These are phyloP conservation scores for Acanthaster planci DNA, from an alignment of 35 echinoderm and acorn worm species.

Conservation along the genomic window DNA sequence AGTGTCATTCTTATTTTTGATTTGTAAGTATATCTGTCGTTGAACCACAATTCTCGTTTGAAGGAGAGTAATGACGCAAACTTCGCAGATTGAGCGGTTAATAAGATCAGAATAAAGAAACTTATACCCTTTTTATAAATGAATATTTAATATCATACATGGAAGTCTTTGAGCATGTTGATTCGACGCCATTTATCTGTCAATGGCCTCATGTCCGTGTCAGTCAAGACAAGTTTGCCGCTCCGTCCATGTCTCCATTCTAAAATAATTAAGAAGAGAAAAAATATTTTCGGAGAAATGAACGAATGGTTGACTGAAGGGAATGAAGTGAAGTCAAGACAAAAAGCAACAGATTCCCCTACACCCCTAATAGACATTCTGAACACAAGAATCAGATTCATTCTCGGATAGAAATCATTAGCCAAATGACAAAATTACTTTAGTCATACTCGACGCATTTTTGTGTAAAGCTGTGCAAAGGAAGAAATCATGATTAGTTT, in stretches of 20 bases:
- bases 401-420: not conserved
- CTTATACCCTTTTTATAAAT: no score
- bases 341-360: not conserved
- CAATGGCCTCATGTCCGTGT: constrained; percentile 36
- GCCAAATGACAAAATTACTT: not conserved
- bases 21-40: no score
- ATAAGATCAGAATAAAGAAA: not conserved
- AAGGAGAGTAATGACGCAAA: no score
- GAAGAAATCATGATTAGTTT: not conserved
- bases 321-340: not conserved
- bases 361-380: not conserved
- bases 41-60: no score
- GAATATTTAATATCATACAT: constrained; percentile 57
- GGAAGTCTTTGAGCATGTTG: constrained; percentile 71
- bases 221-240: constrained; percentile 71
- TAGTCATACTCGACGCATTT: not conserved
- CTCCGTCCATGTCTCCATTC: constrained; percentile 63
- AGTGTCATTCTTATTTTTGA: no score
- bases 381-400: not conserved
- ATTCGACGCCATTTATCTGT: constrained; percentile 69
- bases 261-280: constrained; percentile 30
- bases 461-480: not conserved
- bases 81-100: no score
- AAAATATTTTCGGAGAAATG: not conserved
- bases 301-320: not conserved